These are phyloP conservation scores for Sebastes jordani DNA, from an alignment of 2,797 vertebrate species.

Conservation along the genomic window DNA sequence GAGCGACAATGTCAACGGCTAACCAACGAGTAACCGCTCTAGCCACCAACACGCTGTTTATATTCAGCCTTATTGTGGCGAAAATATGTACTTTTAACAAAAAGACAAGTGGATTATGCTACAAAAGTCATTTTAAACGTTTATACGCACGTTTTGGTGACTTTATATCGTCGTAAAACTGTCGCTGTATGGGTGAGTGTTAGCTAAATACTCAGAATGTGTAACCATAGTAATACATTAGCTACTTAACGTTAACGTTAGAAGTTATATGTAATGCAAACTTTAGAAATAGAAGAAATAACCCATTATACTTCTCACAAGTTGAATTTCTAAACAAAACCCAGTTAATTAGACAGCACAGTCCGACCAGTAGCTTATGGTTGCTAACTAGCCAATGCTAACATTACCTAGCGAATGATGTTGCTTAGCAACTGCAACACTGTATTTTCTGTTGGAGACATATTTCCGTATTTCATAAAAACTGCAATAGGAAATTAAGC, in stretches of 20 bases:
- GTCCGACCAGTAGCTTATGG: too few relatives aligned
- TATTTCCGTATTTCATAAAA: too few relatives aligned
- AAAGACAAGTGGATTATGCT: neutral
- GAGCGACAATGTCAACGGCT: neutral
- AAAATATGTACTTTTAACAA: neutral
- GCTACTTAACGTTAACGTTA: too few relatives aligned
- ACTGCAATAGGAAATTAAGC: too few relatives aligned
- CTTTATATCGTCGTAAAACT: neutral
- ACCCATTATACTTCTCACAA: neutral
- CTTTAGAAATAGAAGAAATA: neutral
- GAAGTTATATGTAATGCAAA: neutral
- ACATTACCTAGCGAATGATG: too few relatives aligned
- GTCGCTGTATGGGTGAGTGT: neutral
- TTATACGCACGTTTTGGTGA: neutral
- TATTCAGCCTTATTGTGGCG: neutral
- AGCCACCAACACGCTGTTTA: too few relatives aligned
- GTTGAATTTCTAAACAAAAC: too few relatives aligned
- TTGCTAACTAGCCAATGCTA: too few relatives aligned
- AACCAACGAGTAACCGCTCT: neutral
- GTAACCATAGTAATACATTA: too few relatives aligned
- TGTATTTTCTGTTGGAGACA: too few relatives aligned
- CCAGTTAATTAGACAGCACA: too few relatives aligned
- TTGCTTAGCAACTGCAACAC: too few relatives aligned
- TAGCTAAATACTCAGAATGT: neutral
- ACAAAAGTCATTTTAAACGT: neutral